Evolutionary conservation across 2,113 vertebrate genomes (phyloP), one percentile per base, ranked within the genome.

Genomic region (Micronycteris hirsuta): DNA sequence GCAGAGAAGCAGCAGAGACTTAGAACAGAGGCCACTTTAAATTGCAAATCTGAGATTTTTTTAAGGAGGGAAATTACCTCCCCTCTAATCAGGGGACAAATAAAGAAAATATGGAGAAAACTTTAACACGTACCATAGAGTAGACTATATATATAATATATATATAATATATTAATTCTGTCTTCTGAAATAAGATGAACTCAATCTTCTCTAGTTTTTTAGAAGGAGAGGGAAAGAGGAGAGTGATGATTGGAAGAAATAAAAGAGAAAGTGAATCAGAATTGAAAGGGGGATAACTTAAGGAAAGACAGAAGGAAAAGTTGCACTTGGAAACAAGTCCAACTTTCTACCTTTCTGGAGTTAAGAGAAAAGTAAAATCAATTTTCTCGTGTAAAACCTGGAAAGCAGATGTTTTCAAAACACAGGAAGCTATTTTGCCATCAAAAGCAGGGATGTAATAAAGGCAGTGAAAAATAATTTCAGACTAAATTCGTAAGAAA

Each of bases 231-330:
- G 47, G 80, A 10, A 43, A 65, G 68, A 56, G 65, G 54, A 38
- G 36, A 49, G 92, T 93, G 96, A 95, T 83, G 95, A 93, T 93
- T 96, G 91, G 91, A 94, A 97, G 93, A 96, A 96, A 96, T 96
- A 80, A 96, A 95, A 93, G 74, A 70, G 47, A 92, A 97, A 95
- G 93, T 90, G 94, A 89, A 70, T 84, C 83, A 86, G 96, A 93
- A 89, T 49, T 91, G 93, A 93, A 94, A 90, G 24, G 97, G 97
- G 94, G 95, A 87, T 96, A 96, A 98, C 86, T 98, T 97, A 86
- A 98, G 96, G 98, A 97, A 98, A 98, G 98, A 98, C 98, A 98
- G 96, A 97, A 95, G 96, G 96, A 94, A 97, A 98, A 98, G 98
- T 98, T 98, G 95, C 96, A 96, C 94, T 97, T 95, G 96, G 95